phyloP scores from a whole-genome alignment of 2,888 invertebrate species.

The Diloba caeruleocephala region DNA sequence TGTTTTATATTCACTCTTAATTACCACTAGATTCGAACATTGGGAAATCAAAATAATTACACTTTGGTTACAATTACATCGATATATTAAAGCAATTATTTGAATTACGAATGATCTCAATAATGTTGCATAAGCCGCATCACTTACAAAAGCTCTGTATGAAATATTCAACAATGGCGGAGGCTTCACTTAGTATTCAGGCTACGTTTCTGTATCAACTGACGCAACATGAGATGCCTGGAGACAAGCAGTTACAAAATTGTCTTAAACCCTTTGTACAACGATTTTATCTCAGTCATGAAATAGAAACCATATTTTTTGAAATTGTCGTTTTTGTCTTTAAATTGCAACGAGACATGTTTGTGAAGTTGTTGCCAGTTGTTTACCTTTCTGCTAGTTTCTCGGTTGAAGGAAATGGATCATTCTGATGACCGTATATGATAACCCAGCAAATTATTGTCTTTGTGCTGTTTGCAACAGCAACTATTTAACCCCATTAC shows the following conservation, averaged over 20 bases:
- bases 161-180: constrained; percentile 75
- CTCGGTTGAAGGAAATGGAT: constrained; percentile 40
- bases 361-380: constrained; percentile 30
- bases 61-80: constrained; percentile 21
- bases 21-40: constrained; percentile 46
- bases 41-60: constrained; percentile 15
- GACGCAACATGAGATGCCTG: constrained; percentile 72
- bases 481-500: too few relatives aligned
- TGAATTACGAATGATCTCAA: constrained; percentile 33
- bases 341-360: constrained; percentile 44
- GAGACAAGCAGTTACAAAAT: constrained; percentile 52
- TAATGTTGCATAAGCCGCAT: constrained; percentile 48
- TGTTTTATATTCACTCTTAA: constrained; percentile 49
- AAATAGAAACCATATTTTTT: constrained; percentile 49
- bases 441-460: constrained; percentile 42
- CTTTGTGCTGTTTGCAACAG: constrained; percentile 30
- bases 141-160: constrained; percentile 64
- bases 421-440: constrained; percentile 33
- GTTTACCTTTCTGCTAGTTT: constrained; percentile 38
- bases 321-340: constrained; percentile 40
- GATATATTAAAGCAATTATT: constrained; percentile 38
- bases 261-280: constrained; percentile 47
- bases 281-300: constrained; percentile 53
- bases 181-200: constrained; percentile 78
- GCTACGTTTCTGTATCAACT: constrained; percentile 68